Evolutionary conservation across 2,113 vertebrate species (phyloP).

Genomic region (Phyllostomus hastatus): DNA sequence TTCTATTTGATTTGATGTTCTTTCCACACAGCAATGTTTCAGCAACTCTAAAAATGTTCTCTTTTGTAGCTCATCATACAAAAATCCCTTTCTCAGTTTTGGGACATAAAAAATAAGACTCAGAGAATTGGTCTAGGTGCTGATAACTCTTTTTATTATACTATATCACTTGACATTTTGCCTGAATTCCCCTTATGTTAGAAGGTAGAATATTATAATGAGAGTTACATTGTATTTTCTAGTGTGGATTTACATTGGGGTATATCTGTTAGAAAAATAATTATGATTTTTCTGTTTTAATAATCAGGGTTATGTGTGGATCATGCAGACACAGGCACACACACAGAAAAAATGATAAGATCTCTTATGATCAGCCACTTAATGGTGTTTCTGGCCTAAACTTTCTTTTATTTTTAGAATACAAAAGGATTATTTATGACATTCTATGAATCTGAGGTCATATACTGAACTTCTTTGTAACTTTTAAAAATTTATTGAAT

Average conservation of each 20-base stretch:
- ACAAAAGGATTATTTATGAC: background rate
- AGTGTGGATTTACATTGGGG: background rate
- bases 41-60: conserved; percentile 18
- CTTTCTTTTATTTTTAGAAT: background rate
- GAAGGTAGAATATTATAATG: background rate
- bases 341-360: background rate
- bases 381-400: background rate
- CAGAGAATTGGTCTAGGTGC: background rate
- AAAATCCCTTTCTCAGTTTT: conserved; percentile 17
- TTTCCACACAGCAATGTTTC: conserved; percentile 2
- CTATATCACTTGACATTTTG: background rate
- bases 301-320: background rate
- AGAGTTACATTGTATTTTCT: background rate
- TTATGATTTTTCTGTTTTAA: background rate
- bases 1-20: conserved; percentile 36
- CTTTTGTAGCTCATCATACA: conserved; percentile 4
- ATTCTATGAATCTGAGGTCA: background rate
- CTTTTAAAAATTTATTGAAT: background rate
- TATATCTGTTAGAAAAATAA: background rate
- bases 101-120: background rate
- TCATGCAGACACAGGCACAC: background rate
- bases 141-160: background rate
- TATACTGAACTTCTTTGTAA: background rate
- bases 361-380: background rate
- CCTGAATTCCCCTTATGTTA: background rate